Base-by-base conservation (phyloP, 2,113 vertebrate genomes). In the Falcunculus frontatus region DNA sequence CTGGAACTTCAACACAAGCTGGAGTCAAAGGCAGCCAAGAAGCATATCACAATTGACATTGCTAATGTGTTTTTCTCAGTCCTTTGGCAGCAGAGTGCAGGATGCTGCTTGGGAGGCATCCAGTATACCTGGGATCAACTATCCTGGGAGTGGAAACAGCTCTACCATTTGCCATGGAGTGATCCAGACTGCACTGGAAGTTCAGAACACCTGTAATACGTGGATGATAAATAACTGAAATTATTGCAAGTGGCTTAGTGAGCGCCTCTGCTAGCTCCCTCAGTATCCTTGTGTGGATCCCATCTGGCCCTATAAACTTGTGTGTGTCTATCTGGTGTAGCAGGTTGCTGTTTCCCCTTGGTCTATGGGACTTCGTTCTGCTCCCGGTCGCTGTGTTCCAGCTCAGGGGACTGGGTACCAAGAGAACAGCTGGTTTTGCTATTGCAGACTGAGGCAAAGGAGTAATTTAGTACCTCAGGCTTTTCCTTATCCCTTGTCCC, bases 31-130 rank as follows among this genome's bases (percentile, higher is more conserved):
- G 37, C 60, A 65, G 33, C 67, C 67, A 73, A 37, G 35, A 37
- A 32, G 18, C 10, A 18, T 65, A 19, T 81, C 37, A 44, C 44
- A 74, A 5, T 3, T 56, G 50, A 23, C 4, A 13, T 29, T 57
- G 59, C 18, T 50, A 6, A 19, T 50, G 42, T 15, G 33, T 57
- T 81, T 73, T 50, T 35, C 23, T 52, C 27, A 33, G 18, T 52
- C 10, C 22, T 57, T 29, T 57, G 60, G 10, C 19, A 65, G 44
- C 37, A 59, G 33, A 59, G 50, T 42, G 37, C 5, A 10, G 37
- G 59, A 44, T 6, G 3, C 32, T 65, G 68, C 44, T 57, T 1
- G 0, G 3, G 16, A 41, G 5, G 4, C 13, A 25, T 55, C 20
- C 74, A 63, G 23, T 17, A 32, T 21, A 22, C 35, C 17, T 42